These are phyloP conservation scores for Callospermophilus lateralis DNA, from an alignment of 2,113 vertebrate genomes.

Conservation along the genomic window DNA sequence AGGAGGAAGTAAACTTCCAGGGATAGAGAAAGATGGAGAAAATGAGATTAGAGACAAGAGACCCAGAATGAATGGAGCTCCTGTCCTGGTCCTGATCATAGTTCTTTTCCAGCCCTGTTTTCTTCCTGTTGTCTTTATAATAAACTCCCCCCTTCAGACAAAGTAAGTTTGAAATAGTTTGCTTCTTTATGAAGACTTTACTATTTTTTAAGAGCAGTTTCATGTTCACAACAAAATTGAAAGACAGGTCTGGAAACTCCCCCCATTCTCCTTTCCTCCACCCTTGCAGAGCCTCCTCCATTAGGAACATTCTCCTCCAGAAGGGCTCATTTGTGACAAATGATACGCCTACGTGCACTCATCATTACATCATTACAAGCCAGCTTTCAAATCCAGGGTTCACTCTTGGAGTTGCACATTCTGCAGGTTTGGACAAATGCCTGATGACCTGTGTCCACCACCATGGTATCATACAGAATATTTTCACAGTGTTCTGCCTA, in stretches of 20 bases:
- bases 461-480: neutral
- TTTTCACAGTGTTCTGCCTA: neutral
- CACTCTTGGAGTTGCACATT: neutral
- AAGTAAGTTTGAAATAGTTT: neutral
- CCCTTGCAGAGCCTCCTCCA: too few species aligned
- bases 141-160: neutral
- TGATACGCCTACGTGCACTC: neutral
- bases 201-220: neutral
- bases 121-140: neutral
- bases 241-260: neutral
- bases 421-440: neutral
- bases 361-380: too few species aligned
- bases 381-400: neutral
- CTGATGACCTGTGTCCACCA: neutral
- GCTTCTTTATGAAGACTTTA: neutral
- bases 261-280: neutral
- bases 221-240: neutral
- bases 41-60: neutral
- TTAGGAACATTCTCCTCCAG: neutral
- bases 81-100: neutral
- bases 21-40: neutral
- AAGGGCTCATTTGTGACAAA: neutral
- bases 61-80: neutral
- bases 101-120: neutral
- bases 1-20: neutral